These are phyloP conservation scores for Chamaedrilus cognettii DNA, from an alignment of 2,888 invertebrate species.

Conservation along the genomic window DNA sequence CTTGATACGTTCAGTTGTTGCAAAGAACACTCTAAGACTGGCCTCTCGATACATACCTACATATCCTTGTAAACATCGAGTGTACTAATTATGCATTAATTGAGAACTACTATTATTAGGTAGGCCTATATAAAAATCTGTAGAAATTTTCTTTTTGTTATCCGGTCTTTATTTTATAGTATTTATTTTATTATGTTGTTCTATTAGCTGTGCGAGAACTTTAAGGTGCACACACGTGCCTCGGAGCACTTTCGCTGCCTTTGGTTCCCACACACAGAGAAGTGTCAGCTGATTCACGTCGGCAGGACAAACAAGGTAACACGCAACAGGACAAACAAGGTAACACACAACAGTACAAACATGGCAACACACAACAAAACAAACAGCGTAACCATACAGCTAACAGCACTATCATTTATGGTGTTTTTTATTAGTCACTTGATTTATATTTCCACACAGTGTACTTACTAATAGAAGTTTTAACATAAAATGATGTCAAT, in stretches of 20 bases:
- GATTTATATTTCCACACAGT: no score
- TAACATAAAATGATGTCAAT: no score
- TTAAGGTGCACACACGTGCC: conserved; percentile 18
- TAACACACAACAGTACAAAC: conserved; percentile 14
- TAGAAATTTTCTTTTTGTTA: no score
- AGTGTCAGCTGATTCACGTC: conserved; percentile 36
- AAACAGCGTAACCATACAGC: conserved; percentile 21
- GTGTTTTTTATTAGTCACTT: background rate
- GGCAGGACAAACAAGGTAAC: conserved; percentile 21
- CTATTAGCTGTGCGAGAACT: conserved; percentile 21
- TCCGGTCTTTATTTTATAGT: background rate
- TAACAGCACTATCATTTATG: background rate
- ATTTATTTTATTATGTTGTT: background rate
- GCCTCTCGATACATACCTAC: no score
- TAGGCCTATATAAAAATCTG: no score
- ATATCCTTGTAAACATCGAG: no score
- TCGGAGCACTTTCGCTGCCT: conserved; percentile 57
- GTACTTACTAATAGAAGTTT: no score
- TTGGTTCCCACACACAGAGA: conserved; percentile 56
- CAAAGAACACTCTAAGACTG: no score
- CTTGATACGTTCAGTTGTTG: no score
- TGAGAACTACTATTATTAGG: no score
- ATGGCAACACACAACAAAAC: conserved; percentile 18
- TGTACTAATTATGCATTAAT: no score
- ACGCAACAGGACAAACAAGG: conserved; percentile 19